Conservation (phyloP, 2,113 vertebrate species). For the Neotoma lepida region DNA sequence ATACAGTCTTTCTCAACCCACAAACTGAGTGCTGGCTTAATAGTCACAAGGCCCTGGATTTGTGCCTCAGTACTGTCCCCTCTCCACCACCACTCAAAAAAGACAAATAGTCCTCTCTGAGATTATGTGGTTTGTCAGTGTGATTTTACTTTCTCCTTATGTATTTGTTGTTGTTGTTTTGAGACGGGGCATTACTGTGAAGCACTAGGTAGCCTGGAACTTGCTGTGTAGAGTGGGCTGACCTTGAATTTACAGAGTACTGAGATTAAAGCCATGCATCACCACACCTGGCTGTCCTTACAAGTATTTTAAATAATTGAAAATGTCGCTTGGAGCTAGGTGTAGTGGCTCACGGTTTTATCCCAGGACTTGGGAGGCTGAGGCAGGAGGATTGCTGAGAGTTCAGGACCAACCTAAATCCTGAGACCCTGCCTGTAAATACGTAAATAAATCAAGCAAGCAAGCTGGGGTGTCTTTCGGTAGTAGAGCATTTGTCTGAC, state of each 20-base stretch:
- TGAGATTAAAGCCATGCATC: neutral
- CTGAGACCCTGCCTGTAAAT: neutral
- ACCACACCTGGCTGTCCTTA: neutral
- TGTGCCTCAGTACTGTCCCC: too few relatives aligned
- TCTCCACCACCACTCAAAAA: neutral
- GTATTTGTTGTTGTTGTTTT: neutral
- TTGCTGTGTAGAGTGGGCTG: neutral
- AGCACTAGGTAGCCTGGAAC: neutral
- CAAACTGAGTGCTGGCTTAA: neutral
- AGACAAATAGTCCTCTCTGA: neutral
- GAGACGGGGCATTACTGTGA: neutral
- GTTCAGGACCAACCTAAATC: neutral
- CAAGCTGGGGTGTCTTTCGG: neutral
- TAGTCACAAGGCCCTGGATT: neutral
- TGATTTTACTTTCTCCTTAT: neutral
- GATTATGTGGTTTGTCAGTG: neutral
- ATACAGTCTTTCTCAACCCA: neutral
- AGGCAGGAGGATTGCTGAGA: neutral
- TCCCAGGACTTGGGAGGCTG: neutral
- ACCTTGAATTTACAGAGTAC: neutral
- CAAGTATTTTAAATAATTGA: neutral
- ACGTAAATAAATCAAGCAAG: neutral
- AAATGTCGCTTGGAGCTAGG: neutral
- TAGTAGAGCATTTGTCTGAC: neutral
- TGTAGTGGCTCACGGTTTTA: neutral